Percentiles rank a stretch among this genome's conserved stretches.
These are phyloP conservation scores for Heliangelus exortis DNA, from an alignment of 2,797 vertebrate genomes.

Conservation along the genomic window DNA sequence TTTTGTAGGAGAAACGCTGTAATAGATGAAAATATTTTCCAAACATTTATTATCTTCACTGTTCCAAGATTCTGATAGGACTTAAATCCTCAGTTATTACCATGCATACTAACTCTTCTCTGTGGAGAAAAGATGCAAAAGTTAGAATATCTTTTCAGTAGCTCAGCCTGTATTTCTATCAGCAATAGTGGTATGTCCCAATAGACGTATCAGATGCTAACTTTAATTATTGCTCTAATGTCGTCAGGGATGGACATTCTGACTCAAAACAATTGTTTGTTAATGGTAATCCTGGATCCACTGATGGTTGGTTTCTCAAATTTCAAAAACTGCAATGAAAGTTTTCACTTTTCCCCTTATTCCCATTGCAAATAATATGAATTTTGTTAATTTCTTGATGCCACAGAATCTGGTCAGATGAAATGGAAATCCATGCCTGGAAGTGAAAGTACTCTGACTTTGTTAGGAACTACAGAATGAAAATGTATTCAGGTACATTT, in stretches of 20 bases:
- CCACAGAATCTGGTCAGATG: background rate
- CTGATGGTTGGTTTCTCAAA: background rate
- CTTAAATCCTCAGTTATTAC: background rate
- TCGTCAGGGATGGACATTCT: background rate
- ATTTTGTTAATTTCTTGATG: background rate
- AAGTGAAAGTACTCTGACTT: background rate
- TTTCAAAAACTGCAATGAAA: background rate
- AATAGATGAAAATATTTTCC: background rate
- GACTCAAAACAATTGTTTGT: conserved; percentile 4
- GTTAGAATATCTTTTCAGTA: background rate
- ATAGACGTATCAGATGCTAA: conserved; percentile 10
- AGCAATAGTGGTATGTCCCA: background rate
- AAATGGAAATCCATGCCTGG: background rate
- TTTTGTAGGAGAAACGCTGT: background rate
- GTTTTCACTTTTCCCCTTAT: background rate
- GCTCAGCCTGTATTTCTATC: background rate
- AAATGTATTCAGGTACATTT: background rate
- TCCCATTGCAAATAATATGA: background rate
- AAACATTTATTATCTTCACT: background rate
- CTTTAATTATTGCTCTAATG: conserved; percentile 1
- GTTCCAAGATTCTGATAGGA: background rate
- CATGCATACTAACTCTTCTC: background rate
- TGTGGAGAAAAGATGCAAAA: background rate
- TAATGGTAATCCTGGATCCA: background rate
- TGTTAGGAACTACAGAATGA: background rate